Evolutionary conservation across 2,797 vertebrate species (phyloP), one percentile per base, ranked within the genome.

Genomic region (Halcyon chelicuti): DNA sequence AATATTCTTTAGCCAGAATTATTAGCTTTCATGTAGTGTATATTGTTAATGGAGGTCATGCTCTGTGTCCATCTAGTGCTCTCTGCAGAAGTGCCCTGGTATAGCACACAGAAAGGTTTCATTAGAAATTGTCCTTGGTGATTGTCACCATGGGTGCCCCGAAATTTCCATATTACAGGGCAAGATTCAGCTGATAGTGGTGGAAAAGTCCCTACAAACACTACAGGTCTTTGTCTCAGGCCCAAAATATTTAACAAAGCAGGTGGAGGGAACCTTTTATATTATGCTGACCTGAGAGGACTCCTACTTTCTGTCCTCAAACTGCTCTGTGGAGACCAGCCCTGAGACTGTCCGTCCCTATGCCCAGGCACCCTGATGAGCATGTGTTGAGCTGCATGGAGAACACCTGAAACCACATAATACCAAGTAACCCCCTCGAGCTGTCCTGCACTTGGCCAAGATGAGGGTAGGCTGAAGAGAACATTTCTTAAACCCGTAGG

Each of bases 1-100:
- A 93, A 93, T 95, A 92, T 89, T 57, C 75, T 96, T 92, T 88
- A 82, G 63, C 57, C 63, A 68, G 90, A 95, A 96, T 93, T 95
- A 94, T 90, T 96, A 61, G 67, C 93, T 94, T 93, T 92, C 52
- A 19, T 80, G 65, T 71, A 91, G 78, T 47, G 31, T 89, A 22
- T 72, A 63, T 67, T 96, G 72, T 84, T 89, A 89, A 91, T 9
- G 1, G 80, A 86, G 88, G 81, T 96, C 77, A 77, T 65, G 40
- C 37, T 93, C 85, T 82, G 58, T 1, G 0, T 76, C 80, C 47
- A 52, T 62, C 49, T 60, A 65, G 40, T 52, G 58, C 42, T 68
- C 31, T 65, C 57, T 88, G 71, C 86, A 91, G 87, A 88, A 80
- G 35, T 49, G 74, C 55, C 55, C 72, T 75, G 44, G 61, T 71